Percentiles rank a stretch among this genome's conserved stretches.
Conservation (phyloP, 1,140 invertebrate species). For the Sitobion miscanthi region DNA sequence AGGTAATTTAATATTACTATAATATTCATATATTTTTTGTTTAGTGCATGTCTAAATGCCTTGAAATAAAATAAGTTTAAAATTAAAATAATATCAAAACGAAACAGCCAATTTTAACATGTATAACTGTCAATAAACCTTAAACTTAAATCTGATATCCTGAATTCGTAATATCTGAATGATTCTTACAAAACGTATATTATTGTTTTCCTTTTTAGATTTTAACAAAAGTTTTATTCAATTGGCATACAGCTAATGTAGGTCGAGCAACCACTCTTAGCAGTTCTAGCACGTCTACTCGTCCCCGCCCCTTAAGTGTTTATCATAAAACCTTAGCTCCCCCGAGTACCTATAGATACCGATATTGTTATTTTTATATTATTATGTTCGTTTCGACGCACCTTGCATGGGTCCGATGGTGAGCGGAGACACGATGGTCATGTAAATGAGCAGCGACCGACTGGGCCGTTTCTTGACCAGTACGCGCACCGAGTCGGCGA, state of each 20-base stretch:
- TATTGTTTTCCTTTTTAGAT: no score
- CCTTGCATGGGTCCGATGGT: conserved; percentile 55
- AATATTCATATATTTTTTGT: no score
- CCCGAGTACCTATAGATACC: no score
- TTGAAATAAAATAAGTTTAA: not conserved
- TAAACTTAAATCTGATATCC: not conserved
- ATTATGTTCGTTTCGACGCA: not conserved
- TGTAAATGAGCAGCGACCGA: conserved; percentile 45
- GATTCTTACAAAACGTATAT: no score
- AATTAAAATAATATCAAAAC: not conserved
- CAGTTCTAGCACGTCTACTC: not conserved
- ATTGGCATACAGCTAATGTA: no score
- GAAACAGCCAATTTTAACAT: not conserved
- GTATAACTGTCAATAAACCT: not conserved
- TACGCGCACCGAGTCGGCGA: conserved; percentile 24
- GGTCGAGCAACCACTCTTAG: not conserved
- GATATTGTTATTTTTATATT: no score
- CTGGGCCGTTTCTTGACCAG: conserved; percentile 47
- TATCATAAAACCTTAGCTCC: no score
- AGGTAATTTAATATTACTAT: no score
- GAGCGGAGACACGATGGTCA: conserved; percentile 57
- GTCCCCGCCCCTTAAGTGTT: no score
- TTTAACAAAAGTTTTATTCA: not conserved
- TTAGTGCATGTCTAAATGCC: no score
- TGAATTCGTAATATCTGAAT: not conserved